phyloP scores from a whole-genome alignment of 2,113 vertebrate species.

The Origma solitaria region DNA sequence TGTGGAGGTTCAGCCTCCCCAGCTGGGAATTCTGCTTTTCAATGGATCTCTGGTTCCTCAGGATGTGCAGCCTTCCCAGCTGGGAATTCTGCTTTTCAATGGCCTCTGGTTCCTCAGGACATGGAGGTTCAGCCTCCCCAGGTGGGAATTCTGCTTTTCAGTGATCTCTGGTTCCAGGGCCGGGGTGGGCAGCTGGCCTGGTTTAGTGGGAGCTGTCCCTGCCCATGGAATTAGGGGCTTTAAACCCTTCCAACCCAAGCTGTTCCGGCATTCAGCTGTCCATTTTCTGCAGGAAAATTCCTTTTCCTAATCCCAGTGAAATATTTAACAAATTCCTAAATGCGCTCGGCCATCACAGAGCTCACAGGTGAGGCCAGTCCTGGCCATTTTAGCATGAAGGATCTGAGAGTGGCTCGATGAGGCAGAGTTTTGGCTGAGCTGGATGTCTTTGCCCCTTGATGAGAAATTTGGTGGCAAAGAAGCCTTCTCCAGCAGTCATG shows the following conservation, averaged over 20 bases:
- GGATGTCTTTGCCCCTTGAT: background rate
- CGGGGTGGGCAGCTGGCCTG: background rate
- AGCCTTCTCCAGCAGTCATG: background rate
- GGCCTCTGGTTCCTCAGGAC: slow-evolving; percentile 2
- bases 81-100: no score
- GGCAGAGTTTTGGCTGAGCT: background rate
- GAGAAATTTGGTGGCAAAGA: background rate
- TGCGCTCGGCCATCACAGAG: background rate
- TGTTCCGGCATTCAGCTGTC: rapidly evolving
- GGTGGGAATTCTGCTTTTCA: background rate
- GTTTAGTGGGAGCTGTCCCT: background rate
- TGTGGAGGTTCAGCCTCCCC: background rate
- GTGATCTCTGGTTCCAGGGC: background rate
- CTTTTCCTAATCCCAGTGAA: background rate
- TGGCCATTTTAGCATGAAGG: background rate
- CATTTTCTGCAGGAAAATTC: rapidly evolving
- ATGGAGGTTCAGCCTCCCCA: background rate
- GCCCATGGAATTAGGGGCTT: background rate
- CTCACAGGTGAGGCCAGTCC: background rate
- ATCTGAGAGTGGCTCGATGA: background rate
- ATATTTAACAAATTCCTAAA: background rate
- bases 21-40: background rate
- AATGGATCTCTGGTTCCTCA: no score
- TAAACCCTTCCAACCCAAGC: background rate
- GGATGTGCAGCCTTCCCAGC: background rate